Evolutionary conservation across 2,888 invertebrate species (phyloP), one percentile per base, ranked within the genome.

Genomic region (Pyrrhosoma nymphula): DNA sequence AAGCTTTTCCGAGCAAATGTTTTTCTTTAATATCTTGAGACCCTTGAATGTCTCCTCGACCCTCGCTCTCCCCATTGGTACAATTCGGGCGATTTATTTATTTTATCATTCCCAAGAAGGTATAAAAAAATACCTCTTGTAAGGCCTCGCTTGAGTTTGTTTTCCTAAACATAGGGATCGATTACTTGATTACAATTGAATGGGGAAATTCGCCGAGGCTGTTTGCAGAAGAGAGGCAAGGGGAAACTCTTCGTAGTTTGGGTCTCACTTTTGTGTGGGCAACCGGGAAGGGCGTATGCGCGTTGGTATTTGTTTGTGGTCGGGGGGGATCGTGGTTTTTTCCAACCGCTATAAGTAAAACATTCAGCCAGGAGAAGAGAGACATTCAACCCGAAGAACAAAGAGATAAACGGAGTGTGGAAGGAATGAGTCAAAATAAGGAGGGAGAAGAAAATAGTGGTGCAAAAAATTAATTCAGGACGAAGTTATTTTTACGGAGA

Each of bases 121-220:
- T 39, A 47, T 63, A 93, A 69, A 55, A 89, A 55, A 69, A 93
- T 14, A 26, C 18, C 69, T 55, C n/a, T 23, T 26, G 63, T 60
- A 91, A 20, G 39, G 69, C 47, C 56, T 47, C 56, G 47, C 14
- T 63, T 39, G 75, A 93, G 69, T 93, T 69, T 69, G 93, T 69
- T 69, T 93, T 69, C 93, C 56, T 93, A 93, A 69, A 55, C 93
- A 75, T 75, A 47, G n/a, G 93, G 69, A 93, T 93, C 93, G 93
- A 93, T 93, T 93, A 93, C 69, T 55, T 69, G 93, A 93, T 69
- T 93, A 93, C 69, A 93, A 69, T 93, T 93, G 91, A 91, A 91
- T 91, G 91, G 91, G 91, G 63, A 91, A 91, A 91, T 91, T 60
- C 63, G 39, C 30, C 35, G 69, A 14, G 26, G 39, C 55, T 93